Evolutionary conservation across 2,888 invertebrate species (phyloP), one percentile per base, ranked within the genome.

Genomic region (Drosophila pseudotalamancana): DNA sequence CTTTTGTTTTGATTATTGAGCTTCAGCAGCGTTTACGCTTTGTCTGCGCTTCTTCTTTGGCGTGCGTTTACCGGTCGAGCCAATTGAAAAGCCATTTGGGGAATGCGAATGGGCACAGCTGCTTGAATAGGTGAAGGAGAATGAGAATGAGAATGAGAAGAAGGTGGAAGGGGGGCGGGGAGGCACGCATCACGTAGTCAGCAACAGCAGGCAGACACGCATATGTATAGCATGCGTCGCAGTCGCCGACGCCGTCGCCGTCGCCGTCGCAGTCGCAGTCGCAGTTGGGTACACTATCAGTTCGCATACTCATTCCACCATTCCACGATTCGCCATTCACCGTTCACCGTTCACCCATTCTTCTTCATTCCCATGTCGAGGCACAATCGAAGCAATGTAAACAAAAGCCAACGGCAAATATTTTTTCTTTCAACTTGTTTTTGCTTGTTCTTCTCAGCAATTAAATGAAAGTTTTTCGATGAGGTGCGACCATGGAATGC

Each of bases 391-490:
- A 85, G 86, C 71, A 73, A 82, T 77, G 79, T 87, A 81, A 87
- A 85, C 78, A 82, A 85, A 87, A 82, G 74, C 56, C 77, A 79
- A 84, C 64, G 67, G 56, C 73, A 76, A 63, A 71, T 77, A 74
- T 68, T 49, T 60, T 46, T 65, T 68, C 54, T 55, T 63, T 63
- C 46, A 45, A 57, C 54, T 54, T 73, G 67, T 77, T 75, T 84
- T 72, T 80, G 62, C 68, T 63, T 65, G 61, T 77, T 77, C 53
- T 73, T 73, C 73, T 62, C 75, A 60, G 75, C 81, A 81, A 81
- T 81, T 81, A 81, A 81, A 84, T 81, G 85, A 87, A 87, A 87
- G 81, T 81, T 81, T 81, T 80, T 80, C 81, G 85, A 65, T 76
- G 76, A 70, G 73, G 72, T 68, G 74, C 76, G 61, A 61, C 55